Conservation (phyloP, 2,113 vertebrate species). For the Oreochromis aureus region DNA sequence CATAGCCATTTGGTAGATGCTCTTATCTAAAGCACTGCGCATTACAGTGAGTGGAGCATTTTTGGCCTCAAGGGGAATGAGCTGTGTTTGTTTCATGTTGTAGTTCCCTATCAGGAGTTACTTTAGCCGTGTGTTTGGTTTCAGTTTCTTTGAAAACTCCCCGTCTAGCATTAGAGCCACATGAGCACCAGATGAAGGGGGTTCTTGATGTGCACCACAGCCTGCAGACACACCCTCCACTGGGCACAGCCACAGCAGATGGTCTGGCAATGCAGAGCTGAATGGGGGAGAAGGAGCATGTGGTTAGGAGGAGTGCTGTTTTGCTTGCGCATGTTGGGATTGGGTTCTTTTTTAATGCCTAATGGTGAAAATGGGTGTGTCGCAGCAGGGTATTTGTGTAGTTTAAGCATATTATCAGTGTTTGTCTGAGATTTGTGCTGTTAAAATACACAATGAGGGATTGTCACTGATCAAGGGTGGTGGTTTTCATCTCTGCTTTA, state of each 20-base stretch:
- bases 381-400: not conserved
- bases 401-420: not conserved
- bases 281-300: not conserved
- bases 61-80: not conserved
- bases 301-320: slow-evolving; percentile 5
- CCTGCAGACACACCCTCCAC: slow-evolving; percentile 32
- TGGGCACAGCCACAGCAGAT: slow-evolving; percentile 46
- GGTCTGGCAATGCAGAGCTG: slow-evolving; percentile 27
- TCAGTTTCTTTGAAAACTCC: not conserved
- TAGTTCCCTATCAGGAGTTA: not conserved
- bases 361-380: not conserved
- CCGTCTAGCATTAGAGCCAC: not conserved
- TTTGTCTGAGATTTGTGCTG: not conserved
- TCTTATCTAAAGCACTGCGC: not conserved
- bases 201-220: slow-evolving; percentile 34
- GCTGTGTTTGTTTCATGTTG: not conserved
- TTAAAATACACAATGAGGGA: not conserved
- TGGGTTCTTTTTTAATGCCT: not conserved
- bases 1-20: not conserved
- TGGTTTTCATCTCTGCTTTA: slow-evolving; percentile 8
- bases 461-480: not conserved
- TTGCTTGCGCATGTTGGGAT: not conserved
- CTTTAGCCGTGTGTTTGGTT: not conserved
- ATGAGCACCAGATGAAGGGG: slow-evolving; percentile 10
- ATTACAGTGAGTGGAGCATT: slow-evolving; percentile 1